phyloP scores from a whole-genome alignment of 2,113 vertebrate species.

The Oenanthe oenanthe region DNA sequence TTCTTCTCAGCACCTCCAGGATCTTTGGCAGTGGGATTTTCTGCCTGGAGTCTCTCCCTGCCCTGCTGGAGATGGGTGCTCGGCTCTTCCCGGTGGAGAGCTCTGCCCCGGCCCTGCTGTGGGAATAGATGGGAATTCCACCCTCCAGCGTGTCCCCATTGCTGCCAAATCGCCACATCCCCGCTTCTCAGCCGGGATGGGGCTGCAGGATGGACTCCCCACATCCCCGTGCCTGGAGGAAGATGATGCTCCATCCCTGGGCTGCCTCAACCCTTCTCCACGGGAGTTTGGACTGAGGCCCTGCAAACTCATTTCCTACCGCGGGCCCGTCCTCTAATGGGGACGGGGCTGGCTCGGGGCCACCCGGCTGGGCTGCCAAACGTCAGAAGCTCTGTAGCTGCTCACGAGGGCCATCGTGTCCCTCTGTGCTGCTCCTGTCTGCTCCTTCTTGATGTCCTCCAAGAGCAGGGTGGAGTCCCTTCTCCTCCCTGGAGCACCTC shows the following conservation, averaged over 20 bases:
- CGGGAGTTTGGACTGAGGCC: not conserved
- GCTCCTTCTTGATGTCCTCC: not conserved
- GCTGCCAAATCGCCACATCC: not conserved
- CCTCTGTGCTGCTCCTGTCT: not conserved
- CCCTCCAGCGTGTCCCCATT: rapidly evolving
- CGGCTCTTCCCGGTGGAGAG: not conserved
- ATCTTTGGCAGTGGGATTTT: not conserved
- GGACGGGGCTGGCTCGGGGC: not conserved
- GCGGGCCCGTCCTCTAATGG: not conserved
- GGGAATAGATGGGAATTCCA: not conserved
- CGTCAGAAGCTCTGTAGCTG: not conserved
- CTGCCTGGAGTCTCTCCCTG: not conserved
- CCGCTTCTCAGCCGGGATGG: rapidly evolving
- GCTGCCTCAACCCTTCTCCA: not conserved
- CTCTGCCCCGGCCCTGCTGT: not conserved
- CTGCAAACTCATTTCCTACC: conserved; percentile 34
- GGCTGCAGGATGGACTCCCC: not conserved
- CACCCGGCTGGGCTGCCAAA: not conserved
- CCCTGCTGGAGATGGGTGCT: rapidly evolving
- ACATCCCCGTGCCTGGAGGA: not conserved
- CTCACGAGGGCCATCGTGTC: rapidly evolving
- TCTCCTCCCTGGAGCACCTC: not conserved
- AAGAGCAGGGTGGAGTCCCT: not conserved
- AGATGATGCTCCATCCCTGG: not conserved
- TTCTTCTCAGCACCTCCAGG: not conserved